These are phyloP conservation scores for Monochamus alternatus DNA, from an alignment of 2,888 invertebrate genomes.

Conservation along the genomic window DNA sequence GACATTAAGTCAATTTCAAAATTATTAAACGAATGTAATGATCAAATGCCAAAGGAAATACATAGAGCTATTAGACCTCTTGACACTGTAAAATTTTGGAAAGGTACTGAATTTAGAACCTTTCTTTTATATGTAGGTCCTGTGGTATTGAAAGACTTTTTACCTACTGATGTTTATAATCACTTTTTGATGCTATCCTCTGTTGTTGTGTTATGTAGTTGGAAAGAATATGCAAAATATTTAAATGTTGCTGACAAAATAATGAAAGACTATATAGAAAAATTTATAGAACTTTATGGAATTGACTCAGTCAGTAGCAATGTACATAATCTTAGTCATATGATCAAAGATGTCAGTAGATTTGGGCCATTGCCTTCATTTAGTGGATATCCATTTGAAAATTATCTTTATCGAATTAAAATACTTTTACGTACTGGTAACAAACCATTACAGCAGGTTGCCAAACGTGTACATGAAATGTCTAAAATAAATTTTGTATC, in stretches of 20 bases:
- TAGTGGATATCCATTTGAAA: constrained; percentile 10
- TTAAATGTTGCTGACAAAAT: constrained; percentile 44
- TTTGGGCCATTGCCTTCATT: constrained; percentile 51
- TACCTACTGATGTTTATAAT: constrained; percentile 42
- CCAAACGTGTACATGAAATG: neutral
- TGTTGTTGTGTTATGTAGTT: constrained; percentile 39
- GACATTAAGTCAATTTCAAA: no score
- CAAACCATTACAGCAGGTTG: constrained; percentile 4
- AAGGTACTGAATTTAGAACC: constrained; percentile 40
- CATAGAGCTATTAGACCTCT: constrained; percentile 32
- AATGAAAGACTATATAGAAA: constrained; percentile 35
- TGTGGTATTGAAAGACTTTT: constrained; percentile 43
- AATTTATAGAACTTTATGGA: constrained; percentile 33
- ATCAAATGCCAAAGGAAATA: constrained; percentile 32
- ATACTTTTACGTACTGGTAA: neutral
- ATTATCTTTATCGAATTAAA: neutral
- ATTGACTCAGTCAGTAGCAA: constrained; percentile 55
- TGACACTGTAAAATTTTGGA: constrained; percentile 19
- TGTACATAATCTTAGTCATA: constrained; percentile 63
- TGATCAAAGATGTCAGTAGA: constrained; percentile 59
- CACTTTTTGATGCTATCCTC: constrained; percentile 39
- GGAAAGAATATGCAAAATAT: constrained; percentile 33
- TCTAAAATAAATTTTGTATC: neutral
- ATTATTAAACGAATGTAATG: no score
- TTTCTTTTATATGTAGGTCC: constrained; percentile 48